Conservation (phyloP, 2,888 invertebrate species). For the Drosophila tripunctata region DNA sequence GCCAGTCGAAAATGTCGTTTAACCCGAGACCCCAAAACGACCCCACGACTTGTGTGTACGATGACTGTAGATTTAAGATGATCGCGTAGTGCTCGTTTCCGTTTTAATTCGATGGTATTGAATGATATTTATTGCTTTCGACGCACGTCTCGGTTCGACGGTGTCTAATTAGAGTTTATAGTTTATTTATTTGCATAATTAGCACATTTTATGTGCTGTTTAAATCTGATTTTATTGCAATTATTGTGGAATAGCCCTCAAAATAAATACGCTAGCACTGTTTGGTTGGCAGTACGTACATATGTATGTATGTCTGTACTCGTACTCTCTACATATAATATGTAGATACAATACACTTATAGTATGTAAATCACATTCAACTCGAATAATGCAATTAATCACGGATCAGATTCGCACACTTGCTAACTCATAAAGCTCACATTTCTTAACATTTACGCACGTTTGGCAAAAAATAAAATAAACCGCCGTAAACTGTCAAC, state of each 20-base stretch:
- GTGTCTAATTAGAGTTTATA: constrained; percentile 77
- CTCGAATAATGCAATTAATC: constrained; percentile 51
- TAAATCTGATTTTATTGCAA: constrained; percentile 74
- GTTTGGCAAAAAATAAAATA: constrained; percentile 50
- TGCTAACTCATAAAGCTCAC: constrained; percentile 66
- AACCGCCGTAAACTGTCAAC: background rate
- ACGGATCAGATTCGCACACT: constrained; percentile 57
- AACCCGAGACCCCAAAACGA: constrained; percentile 23
- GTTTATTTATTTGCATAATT: constrained; percentile 72
- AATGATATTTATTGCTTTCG: constrained; percentile 24
- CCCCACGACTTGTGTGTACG: constrained; percentile 2
- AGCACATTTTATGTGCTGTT: constrained; percentile 75
- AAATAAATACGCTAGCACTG: constrained; percentile 43
- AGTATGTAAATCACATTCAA: constrained; percentile 43
- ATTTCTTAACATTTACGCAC: constrained; percentile 71
- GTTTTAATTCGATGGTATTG: constrained; percentile 24
- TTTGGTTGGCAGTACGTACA: constrained; percentile 11
- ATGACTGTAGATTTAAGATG: constrained; percentile 1
- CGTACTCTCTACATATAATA: constrained; percentile 3
- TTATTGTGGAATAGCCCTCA: constrained; percentile 60
- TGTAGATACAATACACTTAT: background rate
- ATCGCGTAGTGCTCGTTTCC: constrained; percentile 15
- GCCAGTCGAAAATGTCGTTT: constrained; percentile 17
- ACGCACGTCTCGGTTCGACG: constrained; percentile 67
- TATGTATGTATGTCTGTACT: background rate